A percentile compares a stretch with the other conserved stretches of the same genome.
These are phyloP conservation scores for Varroa destructor DNA, from an alignment of 1,140 invertebrate genomes.

Conservation along the genomic window DNA sequence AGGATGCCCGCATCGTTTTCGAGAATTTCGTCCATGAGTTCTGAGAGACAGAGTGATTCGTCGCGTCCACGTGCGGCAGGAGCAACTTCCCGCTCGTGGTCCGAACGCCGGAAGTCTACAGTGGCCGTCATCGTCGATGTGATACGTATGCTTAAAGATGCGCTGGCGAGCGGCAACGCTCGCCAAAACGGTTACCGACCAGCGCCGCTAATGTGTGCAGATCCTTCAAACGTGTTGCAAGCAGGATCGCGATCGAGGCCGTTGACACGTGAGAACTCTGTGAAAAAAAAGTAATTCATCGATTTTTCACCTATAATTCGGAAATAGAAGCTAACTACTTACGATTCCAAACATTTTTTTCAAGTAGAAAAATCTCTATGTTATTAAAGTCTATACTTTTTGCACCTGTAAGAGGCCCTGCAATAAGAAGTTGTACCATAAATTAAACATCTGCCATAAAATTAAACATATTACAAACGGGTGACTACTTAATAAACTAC, in stretches of 20 bases:
- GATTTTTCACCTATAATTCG: no score
- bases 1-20: neutral
- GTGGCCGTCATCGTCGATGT: constrained; percentile 1
- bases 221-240: neutral
- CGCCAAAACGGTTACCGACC: neutral
- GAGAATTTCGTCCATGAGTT: constrained; percentile 10
- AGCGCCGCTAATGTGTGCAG: neutral
- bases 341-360: no score
- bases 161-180: neutral
- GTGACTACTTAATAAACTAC: no score
- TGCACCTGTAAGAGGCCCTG: no score
- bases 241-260: neutral
- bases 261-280: neutral
- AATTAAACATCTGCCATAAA: no score
- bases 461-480: no score
- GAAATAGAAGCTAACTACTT: no score
- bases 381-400: no score
- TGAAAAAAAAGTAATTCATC: neutral
- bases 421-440: no score
- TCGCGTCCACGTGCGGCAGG: no score
- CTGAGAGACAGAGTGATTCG: neutral
- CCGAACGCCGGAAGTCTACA: constrained; percentile 14
- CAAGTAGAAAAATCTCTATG: no score
- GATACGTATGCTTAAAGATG: neutral
- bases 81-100: constrained; percentile 11